Conservation (phyloP, 1,140 invertebrate species). For the Philaenus spumarius region DNA sequence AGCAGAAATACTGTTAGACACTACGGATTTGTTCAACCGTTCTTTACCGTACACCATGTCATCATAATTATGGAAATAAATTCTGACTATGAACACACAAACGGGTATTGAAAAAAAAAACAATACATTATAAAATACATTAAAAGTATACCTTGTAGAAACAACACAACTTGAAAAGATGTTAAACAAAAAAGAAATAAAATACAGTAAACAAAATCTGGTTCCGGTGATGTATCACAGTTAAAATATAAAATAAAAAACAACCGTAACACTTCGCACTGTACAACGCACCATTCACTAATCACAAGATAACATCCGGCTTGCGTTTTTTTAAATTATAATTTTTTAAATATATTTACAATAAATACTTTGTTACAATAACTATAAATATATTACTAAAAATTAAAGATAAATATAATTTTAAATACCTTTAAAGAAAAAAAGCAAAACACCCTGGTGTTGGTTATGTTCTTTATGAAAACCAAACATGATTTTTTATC, state of each 20-base stretch:
- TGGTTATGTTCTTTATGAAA: no score
- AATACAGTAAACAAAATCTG: constrained; percentile 3
- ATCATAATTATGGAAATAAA: neutral
- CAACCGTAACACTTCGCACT: neutral
- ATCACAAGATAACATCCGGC: no score
- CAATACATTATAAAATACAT: constrained; percentile 15
- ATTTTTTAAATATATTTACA: no score
- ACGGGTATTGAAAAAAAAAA: constrained; percentile 5
- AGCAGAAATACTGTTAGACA: constrained; percentile 13
- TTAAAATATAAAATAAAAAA: constrained; percentile 17
- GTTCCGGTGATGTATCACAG: constrained; percentile 13
- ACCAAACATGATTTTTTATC: no score
- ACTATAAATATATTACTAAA: no score
- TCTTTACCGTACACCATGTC: no score
- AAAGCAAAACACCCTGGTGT: no score
- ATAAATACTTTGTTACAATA: no score
- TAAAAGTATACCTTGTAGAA: constrained; percentile 1
- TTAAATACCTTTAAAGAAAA: no score
- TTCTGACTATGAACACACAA: constrained; percentile 15
- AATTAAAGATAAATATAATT: no score
- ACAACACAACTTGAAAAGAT: constrained; percentile 2
- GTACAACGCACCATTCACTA: neutral
- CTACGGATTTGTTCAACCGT: neutral
- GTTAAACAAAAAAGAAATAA: neutral
- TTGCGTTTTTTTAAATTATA: no score